These are phyloP conservation scores for Andrena hattorfiana DNA, from an alignment of 2,888 invertebrate species.

Conservation along the genomic window DNA sequence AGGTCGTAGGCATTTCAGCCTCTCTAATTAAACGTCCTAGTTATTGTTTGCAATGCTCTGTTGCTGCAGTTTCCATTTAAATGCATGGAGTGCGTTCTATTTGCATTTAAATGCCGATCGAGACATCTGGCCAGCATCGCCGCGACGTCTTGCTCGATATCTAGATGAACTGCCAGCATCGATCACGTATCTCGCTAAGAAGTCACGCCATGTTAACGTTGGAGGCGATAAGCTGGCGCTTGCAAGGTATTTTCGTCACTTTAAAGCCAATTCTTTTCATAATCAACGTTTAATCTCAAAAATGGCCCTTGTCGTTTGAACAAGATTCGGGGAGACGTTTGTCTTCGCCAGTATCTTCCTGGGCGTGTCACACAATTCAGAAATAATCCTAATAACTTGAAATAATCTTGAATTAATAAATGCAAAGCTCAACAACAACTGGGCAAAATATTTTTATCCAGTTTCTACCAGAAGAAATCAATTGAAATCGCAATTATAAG, in stretches of 20 bases:
- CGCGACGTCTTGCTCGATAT: slow-evolving; percentile 5
- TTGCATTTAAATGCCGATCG: slow-evolving; percentile 47
- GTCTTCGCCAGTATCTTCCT: neutral
- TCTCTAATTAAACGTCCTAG: slow-evolving; percentile 28
- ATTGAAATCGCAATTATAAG: neutral
- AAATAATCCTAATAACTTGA: neutral
- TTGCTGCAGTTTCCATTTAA: slow-evolving; percentile 33
- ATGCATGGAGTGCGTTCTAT: slow-evolving; percentile 36
- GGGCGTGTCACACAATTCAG: neutral
- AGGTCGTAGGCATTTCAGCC: slow-evolving; percentile 4
- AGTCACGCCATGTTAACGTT: neutral
- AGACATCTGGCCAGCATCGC: slow-evolving; percentile 20
- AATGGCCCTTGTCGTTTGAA: neutral
- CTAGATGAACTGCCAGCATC: slow-evolving; percentile 21
- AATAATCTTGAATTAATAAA: neutral
- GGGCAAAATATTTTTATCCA: neutral
- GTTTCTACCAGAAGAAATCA: neutral
- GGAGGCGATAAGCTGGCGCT: neutral
- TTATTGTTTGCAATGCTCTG: slow-evolving; percentile 32
- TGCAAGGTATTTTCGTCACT: neutral
- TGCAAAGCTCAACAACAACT: too few relatives aligned
- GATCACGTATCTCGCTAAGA: slow-evolving; percentile 7
- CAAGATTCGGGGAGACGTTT: neutral
- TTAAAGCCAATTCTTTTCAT: neutral
- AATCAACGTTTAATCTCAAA: neutral